Evolutionary conservation across 2,113 vertebrate genomes (phyloP), one percentile per base, ranked within the genome.

Genomic region (Calyptommatus sinebrachiatus): DNA sequence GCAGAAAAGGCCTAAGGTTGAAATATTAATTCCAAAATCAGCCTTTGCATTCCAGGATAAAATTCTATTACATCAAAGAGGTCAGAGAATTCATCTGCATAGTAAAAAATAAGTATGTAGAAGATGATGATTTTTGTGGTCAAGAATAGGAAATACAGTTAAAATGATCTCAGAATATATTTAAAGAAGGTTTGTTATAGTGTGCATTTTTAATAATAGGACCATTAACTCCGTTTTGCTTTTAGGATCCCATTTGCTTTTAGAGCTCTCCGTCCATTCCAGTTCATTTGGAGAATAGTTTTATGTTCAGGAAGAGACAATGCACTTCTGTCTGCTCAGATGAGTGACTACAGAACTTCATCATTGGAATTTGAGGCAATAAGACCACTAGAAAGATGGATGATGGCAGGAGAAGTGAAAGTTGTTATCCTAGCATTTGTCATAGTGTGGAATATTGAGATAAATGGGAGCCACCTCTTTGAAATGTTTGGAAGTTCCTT

Each of bases 361-460:
- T 92, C 91, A 90, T 90, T 63, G 80, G 81, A 80, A 84, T 89
- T 92, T 92, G 87, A 92, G 82, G 85, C 88, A 92, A 91, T 92
- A 92, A 92, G 70, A 83, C 70, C 89, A 88, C 86, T 80, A 77
- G 88, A 88, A 91, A 92, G 92, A 92, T 91, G 80, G 84, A 88
- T 91, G 89, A 79, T 89, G 90, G 88, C 91, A 90, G 82, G 84
- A 76, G 84, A 83, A 89, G 88, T 88, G 87, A 86, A 90, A 89
- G 87, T 88, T 88, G 85, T 93, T 92, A 88, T 87, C 90, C 86
- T 79, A 86, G 90, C 87, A 84, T 93, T 92, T 91, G 83, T 93
- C 92, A 92, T 66, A 78, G 85, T 90, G 78, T 81, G 77, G 86
- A 87, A 85, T 86, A 89, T 88, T 85, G 85, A 91, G 90, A 91